Conservation (phyloP, 2,888 invertebrate species). For the Dilophus febrilis region DNA sequence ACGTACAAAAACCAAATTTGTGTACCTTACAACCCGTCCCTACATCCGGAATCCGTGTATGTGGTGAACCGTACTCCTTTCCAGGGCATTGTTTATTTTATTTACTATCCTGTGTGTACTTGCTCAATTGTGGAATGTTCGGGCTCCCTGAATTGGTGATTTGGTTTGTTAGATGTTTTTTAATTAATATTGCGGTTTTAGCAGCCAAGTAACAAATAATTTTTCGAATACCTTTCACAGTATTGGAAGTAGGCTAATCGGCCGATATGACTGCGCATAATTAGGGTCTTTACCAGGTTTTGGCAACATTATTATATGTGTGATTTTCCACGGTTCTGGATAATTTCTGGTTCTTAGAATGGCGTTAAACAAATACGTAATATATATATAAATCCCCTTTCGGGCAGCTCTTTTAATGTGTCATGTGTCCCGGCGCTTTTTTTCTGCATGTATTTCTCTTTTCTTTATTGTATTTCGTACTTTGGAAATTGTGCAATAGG, state of each 20-base stretch:
- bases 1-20: no score
- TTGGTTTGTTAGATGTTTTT: no score
- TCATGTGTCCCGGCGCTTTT: neutral
- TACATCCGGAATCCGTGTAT: no score
- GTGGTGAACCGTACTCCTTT: no score
- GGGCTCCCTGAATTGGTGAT: neutral
- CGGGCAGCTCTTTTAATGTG: neutral
- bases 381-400: neutral
- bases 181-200: neutral
- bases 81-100: no score
- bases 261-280: no score
- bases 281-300: neutral
- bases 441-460: neutral
- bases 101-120: no score
- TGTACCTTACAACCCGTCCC: no score
- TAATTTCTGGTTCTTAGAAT: neutral
- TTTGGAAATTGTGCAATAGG: no score
- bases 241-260: neutral
- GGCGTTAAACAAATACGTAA: neutral
- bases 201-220: neutral
- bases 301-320: slow-evolving; percentile 1
- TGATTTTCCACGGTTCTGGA: slow-evolving; percentile 2
- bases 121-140: neutral
- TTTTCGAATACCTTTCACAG: slow-evolving; percentile 5
- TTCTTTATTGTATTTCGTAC: neutral